A percentile compares a stretch with the other conserved stretches of the same genome.
Evolutionary conservation across 2,888 invertebrate species (phyloP).

Genomic region (Leucoptera coffeella): DNA sequence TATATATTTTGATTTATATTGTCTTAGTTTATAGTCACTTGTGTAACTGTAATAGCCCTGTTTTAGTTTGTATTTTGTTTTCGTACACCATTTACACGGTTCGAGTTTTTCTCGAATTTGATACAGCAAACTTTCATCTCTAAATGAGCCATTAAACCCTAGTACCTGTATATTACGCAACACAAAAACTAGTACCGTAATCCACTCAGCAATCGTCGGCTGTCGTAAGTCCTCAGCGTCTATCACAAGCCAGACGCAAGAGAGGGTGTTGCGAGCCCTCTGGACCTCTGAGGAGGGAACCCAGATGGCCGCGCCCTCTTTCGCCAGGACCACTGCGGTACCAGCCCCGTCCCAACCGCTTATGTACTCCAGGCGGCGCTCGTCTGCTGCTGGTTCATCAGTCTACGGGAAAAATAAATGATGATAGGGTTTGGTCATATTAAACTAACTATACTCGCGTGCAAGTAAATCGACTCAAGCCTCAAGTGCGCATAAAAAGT

Average conservation of each 20-base stretch:
- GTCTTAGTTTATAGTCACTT: too few species aligned
- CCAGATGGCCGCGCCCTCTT: conserved; percentile 84
- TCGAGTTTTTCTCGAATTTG: too few species aligned
- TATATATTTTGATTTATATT: too few species aligned
- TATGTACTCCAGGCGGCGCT: conserved; percentile 70
- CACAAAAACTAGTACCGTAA: conserved; percentile 46
- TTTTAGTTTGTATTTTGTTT: too few species aligned
- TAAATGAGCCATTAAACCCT: too few species aligned
- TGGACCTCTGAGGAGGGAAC: conserved; percentile 82
- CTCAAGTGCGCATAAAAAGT: too few species aligned
- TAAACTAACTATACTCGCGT: too few species aligned
- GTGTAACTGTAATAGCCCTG: too few species aligned
- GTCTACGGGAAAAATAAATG: conserved; percentile 45
- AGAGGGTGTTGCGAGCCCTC: conserved; percentile 81
- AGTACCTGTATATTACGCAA: too few species aligned
- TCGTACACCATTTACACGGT: too few species aligned
- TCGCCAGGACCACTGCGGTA: conserved; percentile 63
- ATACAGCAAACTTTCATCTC: too few species aligned
- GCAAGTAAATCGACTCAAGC: too few species aligned
- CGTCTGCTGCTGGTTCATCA: conserved; percentile 68
- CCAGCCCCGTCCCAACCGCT: conserved; percentile 81
- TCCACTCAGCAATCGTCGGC: conserved; percentile 62
- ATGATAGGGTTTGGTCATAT: neutral
- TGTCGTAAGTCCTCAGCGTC: conserved; percentile 61
- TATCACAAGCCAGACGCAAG: conserved; percentile 88